These are phyloP conservation scores for Oreohelix idahoensis DNA, from an alignment of 1,140 invertebrate species.

Conservation along the genomic window DNA sequence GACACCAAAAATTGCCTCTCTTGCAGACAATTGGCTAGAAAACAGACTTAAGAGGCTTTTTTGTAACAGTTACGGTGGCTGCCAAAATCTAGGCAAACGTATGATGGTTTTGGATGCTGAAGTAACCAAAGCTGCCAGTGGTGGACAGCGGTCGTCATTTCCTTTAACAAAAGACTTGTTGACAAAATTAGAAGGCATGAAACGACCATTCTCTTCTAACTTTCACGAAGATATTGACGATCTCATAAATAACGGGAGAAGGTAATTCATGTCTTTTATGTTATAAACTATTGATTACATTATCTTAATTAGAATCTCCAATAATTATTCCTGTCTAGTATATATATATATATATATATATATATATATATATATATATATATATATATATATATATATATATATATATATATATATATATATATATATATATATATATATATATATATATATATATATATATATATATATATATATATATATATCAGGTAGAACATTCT, in stretches of 20 bases:
- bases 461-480: no score
- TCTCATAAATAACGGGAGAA: not conserved
- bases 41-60: slow-evolving; percentile 40
- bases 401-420: no score
- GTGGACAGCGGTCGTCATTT: not conserved
- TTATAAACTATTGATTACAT: no score
- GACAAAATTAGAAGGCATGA: not conserved
- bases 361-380: no score
- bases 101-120: not conserved
- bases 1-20: not conserved
- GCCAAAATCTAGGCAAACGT: slow-evolving; percentile 28
- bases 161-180: not conserved
- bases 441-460: no score
- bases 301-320: no score
- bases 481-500: no score
- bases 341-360: no score
- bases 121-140: not conserved
- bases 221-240: not conserved
- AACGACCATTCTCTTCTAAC: not conserved
- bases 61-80: slow-evolving; percentile 49
- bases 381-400: no score
- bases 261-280: not conserved
- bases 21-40: not conserved
- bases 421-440: no score
- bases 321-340: no score